Evolutionary conservation across 92 coral and sea anemone species (phyloP), one percentile per base, ranked within the genome.

Genomic region (Nematostella vectensis): DNA sequence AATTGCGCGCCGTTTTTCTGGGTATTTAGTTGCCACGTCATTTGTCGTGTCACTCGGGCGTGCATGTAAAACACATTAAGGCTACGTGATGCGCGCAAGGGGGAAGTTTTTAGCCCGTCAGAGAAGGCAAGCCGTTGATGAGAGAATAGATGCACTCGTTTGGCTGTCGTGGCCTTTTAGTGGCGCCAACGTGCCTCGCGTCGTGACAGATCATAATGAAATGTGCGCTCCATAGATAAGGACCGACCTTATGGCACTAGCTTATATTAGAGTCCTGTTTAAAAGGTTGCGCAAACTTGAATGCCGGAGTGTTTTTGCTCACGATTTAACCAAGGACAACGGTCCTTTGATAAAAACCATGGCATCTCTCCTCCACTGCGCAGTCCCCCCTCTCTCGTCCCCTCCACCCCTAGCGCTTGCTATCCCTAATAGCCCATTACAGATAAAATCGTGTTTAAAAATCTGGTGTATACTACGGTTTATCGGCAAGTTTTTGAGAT

Each of bases 131-230:
- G 6, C 15, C n/a, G 71, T 4, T 51, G 72, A 55, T 66, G 53
- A 43, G n/a, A n/a, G n/a, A n/a, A n/a, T n/a, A 27, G 36, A 66
- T 66, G n/a, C 63, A 66, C 36, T 13, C 38, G 54, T 24, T 43
- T 49, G 23, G 31, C 50, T 29, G 42, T 27, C 11, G 23, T 26
- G 8, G 28, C 29, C 29, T 28, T 23, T 12, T 50, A 28, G 18
- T 11, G 72, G 72, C 72, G 72, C 63, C 72, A 42, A 17, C 20
- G 42, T 27, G 57, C 72, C 47, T 11, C 20, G 29, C 51, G 24
- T 66, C 72, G 55, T 66, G 63, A 40, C 72, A 62, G 72, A 66
- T 66, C 54, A 50, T 22, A 39, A 24, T 39, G 50, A 23, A 58
- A 58, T 61, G 67, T 61, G 57, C 37, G 47, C 42, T 2, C 12